Conservation (phyloP, 2,797 vertebrate genomes). For the Pteronotus mesoamericanus region DNA sequence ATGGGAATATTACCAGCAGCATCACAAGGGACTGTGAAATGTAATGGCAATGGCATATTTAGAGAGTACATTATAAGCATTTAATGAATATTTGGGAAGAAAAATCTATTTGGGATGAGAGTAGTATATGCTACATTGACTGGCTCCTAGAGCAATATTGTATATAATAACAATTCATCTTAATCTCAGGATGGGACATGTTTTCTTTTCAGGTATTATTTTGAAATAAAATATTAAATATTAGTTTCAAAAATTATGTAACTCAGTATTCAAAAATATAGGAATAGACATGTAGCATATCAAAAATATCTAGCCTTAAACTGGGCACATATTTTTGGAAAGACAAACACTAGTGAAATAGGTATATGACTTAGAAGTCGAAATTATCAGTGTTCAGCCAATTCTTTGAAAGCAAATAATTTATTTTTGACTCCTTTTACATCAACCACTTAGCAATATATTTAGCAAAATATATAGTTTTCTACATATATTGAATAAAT, state of each 20-base stretch:
- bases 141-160: neutral
- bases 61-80: neutral
- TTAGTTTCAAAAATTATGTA: neutral
- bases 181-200: neutral
- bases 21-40: neutral
- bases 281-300: neutral
- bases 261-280: neutral
- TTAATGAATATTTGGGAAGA: neutral
- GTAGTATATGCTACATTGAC: neutral
- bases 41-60: neutral
- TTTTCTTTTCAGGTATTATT: neutral
- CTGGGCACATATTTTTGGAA: neutral
- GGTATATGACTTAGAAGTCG: neutral
- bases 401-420: conserved; percentile 11
- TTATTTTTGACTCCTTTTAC: conserved; percentile 16
- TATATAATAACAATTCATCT: neutral
- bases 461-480: neutral
- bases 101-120: neutral
- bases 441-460: neutral
- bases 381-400: conserved; percentile 11
- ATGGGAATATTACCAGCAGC: neutral
- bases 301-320: neutral
- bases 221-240: conserved; percentile 25
- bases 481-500: conserved; percentile 18
- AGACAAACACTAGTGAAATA: conserved; percentile 10